Evolutionary conservation across 2,797 vertebrate species (phyloP), one percentile per base, ranked within the genome.

Genomic region (Macroramphosus scolopax): DNA sequence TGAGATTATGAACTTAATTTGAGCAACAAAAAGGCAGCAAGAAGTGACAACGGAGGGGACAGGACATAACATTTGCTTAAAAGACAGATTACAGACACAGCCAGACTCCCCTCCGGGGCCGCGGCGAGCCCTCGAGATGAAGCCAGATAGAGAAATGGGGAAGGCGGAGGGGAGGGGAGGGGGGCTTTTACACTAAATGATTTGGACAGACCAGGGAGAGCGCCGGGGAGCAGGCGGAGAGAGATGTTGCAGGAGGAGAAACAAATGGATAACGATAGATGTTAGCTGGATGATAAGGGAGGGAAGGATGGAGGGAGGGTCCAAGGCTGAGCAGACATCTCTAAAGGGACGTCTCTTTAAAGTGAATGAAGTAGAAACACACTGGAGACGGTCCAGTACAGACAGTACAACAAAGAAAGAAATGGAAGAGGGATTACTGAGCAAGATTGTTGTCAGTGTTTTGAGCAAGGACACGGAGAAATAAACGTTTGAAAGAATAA

Each of bases 261-360:
- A 81, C 67, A 80, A 80, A 86, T 76, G 66, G 46, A 78, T 62
- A 80, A 60, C 2, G 72, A 75, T 68, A 63, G 72, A 72, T 69
- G 65, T 35, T 65, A 64, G 60, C 49, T 51, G 40, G 67, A 82
- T 36, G 41, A 72, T 61, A 61, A 63, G 51, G 44, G 66, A 72
- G 57, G 65, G 46, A 18, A 37, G 35, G 62, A 48, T 49, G 44
- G 59, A 26, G 58, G 35, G 51, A 48, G 33, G 52, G 43, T 29
- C 56, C 8, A 28, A 56, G 58, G 20, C 43, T 39, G 48, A 25
- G 46, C 15, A 63, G 51, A 59, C 39, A 22, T 49, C 2, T 42
- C 35, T 47, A 18, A 41, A 48, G 47, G 51, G 47, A 37, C 33
- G 43, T 50, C 52, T 49, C 1, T 1, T 30, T 28, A 43, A 52